Evolutionary conservation across 2,113 vertebrate genomes (phyloP).

Genomic region (Ceyx margarethae): DNA sequence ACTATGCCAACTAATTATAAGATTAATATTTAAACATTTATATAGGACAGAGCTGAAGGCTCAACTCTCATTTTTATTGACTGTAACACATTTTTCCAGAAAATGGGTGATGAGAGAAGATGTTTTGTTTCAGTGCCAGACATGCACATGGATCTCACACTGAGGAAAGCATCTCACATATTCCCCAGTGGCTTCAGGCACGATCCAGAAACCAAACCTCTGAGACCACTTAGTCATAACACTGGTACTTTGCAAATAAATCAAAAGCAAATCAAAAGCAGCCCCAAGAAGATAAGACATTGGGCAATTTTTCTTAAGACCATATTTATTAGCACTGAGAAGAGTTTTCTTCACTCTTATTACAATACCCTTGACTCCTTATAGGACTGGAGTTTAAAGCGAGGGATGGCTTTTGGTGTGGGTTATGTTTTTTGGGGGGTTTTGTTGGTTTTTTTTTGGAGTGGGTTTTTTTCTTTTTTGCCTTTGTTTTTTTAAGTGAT

Average conservation of each 20-base stretch:
- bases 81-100: background rate
- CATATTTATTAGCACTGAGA: background rate
- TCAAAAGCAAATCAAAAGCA: background rate
- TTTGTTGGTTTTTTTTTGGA: no score
- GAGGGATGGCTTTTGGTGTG: background rate
- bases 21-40: conserved; percentile 19
- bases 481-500: background rate
- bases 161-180: background rate
- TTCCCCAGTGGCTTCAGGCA: background rate
- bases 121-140: conserved; percentile 6
- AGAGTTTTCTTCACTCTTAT: background rate
- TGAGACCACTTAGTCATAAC: conserved; percentile 17
- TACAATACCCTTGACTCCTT: background rate
- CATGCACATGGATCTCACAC: background rate
- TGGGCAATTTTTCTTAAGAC: background rate
- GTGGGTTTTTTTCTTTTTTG: background rate
- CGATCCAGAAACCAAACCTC: background rate
- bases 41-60: background rate
- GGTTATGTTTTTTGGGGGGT: background rate
- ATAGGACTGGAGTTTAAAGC: background rate
- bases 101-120: background rate
- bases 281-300: background rate
- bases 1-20: background rate
- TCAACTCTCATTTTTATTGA: background rate
- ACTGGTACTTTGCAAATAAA: background rate